These are phyloP conservation scores for Fissipunctia ypsillon DNA, from an alignment of 2,888 invertebrate species.

Conservation along the genomic window DNA sequence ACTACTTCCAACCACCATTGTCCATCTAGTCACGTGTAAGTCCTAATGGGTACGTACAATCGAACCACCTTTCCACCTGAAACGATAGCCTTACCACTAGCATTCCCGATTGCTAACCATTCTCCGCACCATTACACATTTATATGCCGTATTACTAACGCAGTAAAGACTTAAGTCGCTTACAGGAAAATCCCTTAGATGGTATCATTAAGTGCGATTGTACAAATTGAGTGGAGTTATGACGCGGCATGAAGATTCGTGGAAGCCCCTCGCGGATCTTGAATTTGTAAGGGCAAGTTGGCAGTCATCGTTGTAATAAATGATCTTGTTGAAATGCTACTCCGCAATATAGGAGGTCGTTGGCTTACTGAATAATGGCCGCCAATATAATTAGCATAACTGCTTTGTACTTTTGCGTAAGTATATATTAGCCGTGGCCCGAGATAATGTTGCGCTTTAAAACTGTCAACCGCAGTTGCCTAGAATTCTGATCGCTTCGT, in stretches of 20 bases:
- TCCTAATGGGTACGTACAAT: constrained; percentile 64
- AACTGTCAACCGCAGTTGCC: constrained; percentile 70
- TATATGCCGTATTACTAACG: constrained; percentile 64
- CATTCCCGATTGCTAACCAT: constrained; percentile 51
- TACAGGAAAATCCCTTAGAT: constrained; percentile 58
- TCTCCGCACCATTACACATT: constrained; percentile 59
- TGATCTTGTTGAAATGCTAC: constrained; percentile 66
- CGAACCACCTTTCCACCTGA: constrained; percentile 56
- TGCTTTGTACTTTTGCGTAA: constrained; percentile 57
- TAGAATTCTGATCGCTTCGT: constrained; percentile 37
- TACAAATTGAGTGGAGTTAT: constrained; percentile 76
- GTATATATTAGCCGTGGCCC: constrained; percentile 49
- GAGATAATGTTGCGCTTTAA: constrained; percentile 68
- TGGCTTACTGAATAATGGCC: constrained; percentile 64
- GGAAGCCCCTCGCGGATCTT: constrained; percentile 60
- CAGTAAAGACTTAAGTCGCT: constrained; percentile 67
- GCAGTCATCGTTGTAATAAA: constrained; percentile 70
- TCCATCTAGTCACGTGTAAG: constrained; percentile 63
- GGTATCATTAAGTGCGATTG: constrained; percentile 73
- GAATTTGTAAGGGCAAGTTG: constrained; percentile 67
- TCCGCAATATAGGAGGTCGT: constrained; percentile 60
- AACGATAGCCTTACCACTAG: constrained; percentile 59
- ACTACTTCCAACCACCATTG: constrained; percentile 34
- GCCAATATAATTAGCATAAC: constrained; percentile 67
- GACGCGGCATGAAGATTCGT: constrained; percentile 70